Evolutionary conservation across 2,113 vertebrate genomes (phyloP).

Genomic region (Geothlypis trichas): DNA sequence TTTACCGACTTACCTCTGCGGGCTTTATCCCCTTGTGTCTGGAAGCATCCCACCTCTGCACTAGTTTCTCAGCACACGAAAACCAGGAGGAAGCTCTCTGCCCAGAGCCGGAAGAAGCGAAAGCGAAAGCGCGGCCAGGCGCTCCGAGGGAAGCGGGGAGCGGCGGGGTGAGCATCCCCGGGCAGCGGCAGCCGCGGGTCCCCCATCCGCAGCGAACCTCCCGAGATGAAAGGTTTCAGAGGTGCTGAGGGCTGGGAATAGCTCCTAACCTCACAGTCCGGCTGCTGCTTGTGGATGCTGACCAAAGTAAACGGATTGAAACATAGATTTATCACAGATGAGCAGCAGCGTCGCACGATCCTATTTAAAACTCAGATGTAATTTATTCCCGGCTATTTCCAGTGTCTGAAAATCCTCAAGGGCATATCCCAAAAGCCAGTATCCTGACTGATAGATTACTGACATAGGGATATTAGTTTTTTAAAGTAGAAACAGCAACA

Average conservation of each 20-base stretch:
- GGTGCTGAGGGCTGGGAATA: fast-evolving
- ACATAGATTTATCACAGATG: too few species aligned
- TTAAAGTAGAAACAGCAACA: not conserved
- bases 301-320: fast-evolving
- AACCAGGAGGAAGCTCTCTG: fast-evolving
- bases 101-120: not conserved
- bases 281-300: not conserved
- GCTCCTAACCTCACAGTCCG: fast-evolving
- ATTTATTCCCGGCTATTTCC: not conserved
- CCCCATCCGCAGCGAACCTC: fast-evolving
- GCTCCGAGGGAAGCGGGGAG: fast-evolving
- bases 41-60: not conserved
- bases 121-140: not conserved
- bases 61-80: fast-evolving
- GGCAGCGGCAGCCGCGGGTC: fast-evolving
- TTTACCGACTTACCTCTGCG: not conserved
- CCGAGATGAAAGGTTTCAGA: fast-evolving
- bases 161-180: not conserved
- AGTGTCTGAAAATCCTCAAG: not conserved
- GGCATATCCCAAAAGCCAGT: not conserved
- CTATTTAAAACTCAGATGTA: not conserved
- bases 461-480: not conserved
- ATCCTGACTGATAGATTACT: not conserved
- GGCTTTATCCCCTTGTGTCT: not conserved
- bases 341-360: not conserved